Evolutionary conservation across 2,113 vertebrate genomes (phyloP), one percentile per base, ranked within the genome.

Genomic region (Phainopepla nitens): DNA sequence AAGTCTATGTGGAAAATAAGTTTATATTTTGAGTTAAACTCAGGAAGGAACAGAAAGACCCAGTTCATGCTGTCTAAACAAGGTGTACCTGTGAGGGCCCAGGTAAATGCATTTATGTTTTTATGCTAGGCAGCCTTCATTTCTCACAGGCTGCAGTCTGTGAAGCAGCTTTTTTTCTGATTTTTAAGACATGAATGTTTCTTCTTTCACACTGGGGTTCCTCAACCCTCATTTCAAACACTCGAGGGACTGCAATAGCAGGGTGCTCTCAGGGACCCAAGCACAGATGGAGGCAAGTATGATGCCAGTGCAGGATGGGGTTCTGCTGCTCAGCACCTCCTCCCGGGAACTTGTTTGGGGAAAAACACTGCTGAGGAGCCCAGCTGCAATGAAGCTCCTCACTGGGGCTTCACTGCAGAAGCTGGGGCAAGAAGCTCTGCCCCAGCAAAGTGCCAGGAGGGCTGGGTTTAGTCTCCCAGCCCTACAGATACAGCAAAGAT

Each of bases 231-330:
- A 13, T 68, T 88, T 85, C 33, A 70, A 80, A 57, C 15, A 31
- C 23, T 2, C 13, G 5, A n/a, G 8, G 60, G 11, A 47, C n/a
- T 60, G n/a, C 0, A 2, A 5, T 18, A 50, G 28, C 2, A 1
- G 25, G 3, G 20, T 87, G 27, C 25, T 62, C 62, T 58, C 70
- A 18, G 21, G 39, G 54, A 42, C 49, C 44, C 29, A 42, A 47
- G 28, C 39, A 31, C 0, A 3, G 15, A 19, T 18, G 15, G 16
- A 66, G 9, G 18, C 18, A 75, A 73, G 36, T 0, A 1, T 39
- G n/a, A 39, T 75, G 45, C 16, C 61, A 70, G 22, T 1, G 1
- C 6, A 11, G 44, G 25, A 44, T 8, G 21, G 54, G n/a, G 13
- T 65, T 72, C 41, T 5, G 7, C 42, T 7, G 35, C 45, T 72